Conservation (phyloP, 1,140 invertebrate species). For the Orius laevigatus region DNA sequence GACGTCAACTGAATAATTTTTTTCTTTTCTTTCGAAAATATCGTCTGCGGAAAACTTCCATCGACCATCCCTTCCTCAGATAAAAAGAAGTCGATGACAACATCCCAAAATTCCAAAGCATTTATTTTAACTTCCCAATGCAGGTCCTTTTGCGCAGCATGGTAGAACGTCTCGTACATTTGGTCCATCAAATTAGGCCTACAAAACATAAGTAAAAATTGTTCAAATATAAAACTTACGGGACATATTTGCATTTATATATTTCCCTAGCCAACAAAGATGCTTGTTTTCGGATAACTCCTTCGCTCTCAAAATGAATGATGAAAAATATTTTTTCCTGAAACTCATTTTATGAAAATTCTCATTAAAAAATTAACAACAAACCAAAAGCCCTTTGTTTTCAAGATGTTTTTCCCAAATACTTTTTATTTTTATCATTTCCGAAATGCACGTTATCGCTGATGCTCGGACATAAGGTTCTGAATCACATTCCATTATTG, state of each 20-base stretch:
- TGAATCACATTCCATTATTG: conserved; percentile 43
- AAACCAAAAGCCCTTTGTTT: conserved; percentile 9
- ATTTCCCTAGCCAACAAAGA: conserved; percentile 44
- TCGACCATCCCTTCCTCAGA: conserved; percentile 63
- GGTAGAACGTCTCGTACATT: conserved; percentile 36
- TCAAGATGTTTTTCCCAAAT: conserved; percentile 38
- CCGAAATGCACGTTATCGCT: conserved; percentile 46
- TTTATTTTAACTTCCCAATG: conserved; percentile 63
- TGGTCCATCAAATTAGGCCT: conserved; percentile 21
- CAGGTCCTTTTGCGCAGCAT: conserved; percentile 43
- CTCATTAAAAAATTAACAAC: conserved; percentile 13
- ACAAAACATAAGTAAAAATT: conserved; percentile 9
- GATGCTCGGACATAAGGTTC: conserved; percentile 57
- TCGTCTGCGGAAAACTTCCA: conserved; percentile 53
- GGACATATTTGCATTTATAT: conserved; percentile 43
- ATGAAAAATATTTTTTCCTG: conserved; percentile 44
- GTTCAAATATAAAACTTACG: conserved; percentile 23
- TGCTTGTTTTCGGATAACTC: conserved; percentile 52
- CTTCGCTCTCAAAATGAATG: conserved; percentile 50
- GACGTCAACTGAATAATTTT: conserved; percentile 57
- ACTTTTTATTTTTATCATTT: conserved; percentile 40
- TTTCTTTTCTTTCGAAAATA: conserved; percentile 55
- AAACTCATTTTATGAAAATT: conserved; percentile 18
- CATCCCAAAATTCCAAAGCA: conserved; percentile 50
- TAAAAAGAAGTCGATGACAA: conserved; percentile 43